phyloP scores from a whole-genome alignment of 1,140 invertebrate genomes.

The Armadillidium nasatum region DNA sequence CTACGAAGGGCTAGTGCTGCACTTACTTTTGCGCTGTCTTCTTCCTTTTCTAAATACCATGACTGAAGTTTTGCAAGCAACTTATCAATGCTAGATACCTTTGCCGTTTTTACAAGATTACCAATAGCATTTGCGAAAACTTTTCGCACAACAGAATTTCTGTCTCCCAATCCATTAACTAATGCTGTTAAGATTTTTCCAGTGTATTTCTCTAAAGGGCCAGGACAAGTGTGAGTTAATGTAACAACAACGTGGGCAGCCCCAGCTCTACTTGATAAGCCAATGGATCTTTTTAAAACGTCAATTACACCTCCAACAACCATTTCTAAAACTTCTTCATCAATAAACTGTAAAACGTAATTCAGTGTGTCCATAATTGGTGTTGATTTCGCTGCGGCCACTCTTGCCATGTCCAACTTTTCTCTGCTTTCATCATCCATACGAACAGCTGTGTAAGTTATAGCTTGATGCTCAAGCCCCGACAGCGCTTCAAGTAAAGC shows the following conservation, averaged over 20 bases:
- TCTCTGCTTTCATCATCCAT: conserved; percentile 64
- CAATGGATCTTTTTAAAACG: conserved; percentile 70
- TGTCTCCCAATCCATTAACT: conserved; percentile 72
- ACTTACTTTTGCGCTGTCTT: conserved; percentile 65
- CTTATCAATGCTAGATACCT: conserved; percentile 79
- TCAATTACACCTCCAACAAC: conserved; percentile 76
- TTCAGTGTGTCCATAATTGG: conserved; percentile 83
- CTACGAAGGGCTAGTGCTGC: conserved; percentile 74
- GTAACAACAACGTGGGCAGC: conserved; percentile 77
- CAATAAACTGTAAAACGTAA: conserved; percentile 75
- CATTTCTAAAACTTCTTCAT: conserved; percentile 66
- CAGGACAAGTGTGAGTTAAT: conserved; percentile 59
- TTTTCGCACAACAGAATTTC: conserved; percentile 75
- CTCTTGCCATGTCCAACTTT: conserved; percentile 55
- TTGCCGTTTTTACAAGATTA: conserved; percentile 77
- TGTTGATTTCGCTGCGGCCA: conserved; percentile 71
- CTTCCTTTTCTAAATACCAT: conserved; percentile 73
- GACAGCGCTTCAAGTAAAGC: conserved; percentile 67
- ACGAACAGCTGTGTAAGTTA: conserved; percentile 72
- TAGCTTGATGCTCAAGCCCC: conserved; percentile 65
- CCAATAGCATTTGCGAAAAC: conserved; percentile 76
- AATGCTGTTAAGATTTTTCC: conserved; percentile 74
- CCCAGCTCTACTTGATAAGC: conserved; percentile 77
- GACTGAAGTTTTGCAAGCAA: conserved; percentile 71
- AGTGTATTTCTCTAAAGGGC: conserved; percentile 60